Conservation (phyloP, 2,797 vertebrate genomes). For the Falco concolor region DNA sequence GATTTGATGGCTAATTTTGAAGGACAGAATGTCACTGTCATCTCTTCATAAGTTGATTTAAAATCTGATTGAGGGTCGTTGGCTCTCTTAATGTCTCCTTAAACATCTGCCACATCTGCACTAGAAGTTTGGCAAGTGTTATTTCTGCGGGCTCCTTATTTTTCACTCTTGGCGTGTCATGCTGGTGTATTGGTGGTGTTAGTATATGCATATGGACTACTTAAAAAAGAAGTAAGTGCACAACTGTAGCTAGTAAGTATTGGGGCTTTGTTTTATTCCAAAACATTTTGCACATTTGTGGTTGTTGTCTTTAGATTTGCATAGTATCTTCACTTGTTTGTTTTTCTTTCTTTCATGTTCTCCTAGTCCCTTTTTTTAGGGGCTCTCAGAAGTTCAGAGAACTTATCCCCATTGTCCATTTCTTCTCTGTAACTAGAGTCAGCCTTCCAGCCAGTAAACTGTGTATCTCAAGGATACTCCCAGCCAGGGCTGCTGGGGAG, state of each 20-base stretch:
- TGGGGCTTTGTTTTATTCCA: background rate
- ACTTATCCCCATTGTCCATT: background rate
- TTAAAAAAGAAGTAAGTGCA: background rate
- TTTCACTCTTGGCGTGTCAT: background rate
- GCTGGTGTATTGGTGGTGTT: background rate
- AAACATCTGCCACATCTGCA: background rate
- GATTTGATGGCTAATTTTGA: background rate
- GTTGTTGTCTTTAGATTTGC: background rate
- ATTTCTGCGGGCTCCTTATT: background rate
- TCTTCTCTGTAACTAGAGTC: background rate
- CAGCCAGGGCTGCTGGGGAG: background rate
- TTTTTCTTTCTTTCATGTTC: background rate
- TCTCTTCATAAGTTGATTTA: background rate
- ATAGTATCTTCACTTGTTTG: background rate
- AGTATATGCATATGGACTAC: background rate
- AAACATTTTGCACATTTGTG: background rate
- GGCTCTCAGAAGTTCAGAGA: background rate
- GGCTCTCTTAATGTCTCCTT: background rate
- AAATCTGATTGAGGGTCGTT: background rate
- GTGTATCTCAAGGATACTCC: background rate
- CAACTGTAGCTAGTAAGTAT: background rate
- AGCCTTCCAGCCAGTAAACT: background rate
- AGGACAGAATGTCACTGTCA: background rate
- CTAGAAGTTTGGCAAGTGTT: background rate
- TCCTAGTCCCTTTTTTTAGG: background rate